Evolutionary conservation across 37 sponge, comb jelly and placozoan genomes (phyloP), one percentile per base, ranked within the genome.

Genomic region (Amphimedon queenslandica): DNA sequence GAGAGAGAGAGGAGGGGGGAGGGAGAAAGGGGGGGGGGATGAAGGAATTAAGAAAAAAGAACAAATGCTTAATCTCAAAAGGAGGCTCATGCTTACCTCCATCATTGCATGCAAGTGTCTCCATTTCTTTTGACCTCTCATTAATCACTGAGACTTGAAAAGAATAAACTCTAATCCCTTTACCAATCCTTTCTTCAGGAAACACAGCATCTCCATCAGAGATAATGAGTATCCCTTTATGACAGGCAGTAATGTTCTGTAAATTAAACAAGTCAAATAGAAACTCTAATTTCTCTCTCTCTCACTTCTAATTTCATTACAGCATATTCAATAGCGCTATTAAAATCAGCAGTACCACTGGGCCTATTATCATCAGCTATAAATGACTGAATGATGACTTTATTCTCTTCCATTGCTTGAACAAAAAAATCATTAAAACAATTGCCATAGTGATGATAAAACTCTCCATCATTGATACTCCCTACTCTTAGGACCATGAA

Each of bases 401-500:
- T 60, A n/a, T 60, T 60, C 28, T 60, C 61, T n/a, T 13, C 27
- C 5, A 25, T n/a, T 25, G 61, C 61, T 25, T 6, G 8, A 5
- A n/a, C 21, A 25, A 11, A 25, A n/a, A n/a, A n/a, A n/a, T 60
- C 27, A 6, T 25, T 11, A n/a, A 60, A 60, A n/a, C 61, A 60
- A 6, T n/a, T 25, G 8, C 51, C 51, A 47, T 47, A 47, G 51
- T 8, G 51, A 47, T 13, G 8, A n/a, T n/a, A n/a, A n/a, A n/a
- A n/a, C 8, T 47, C 53, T 8, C 13, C 8, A 47, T 47, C 53
- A 8, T 8, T 18, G 13, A 47, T 13, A 18, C 13, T 47, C 13
- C 21, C 61, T 25, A 76, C 84, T 28, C 39, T 56, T n/a, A 83
- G 31, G 6, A 83, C 70, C 21, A 38, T 55, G 38, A 83, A 83